A percentile compares a stretch with the other conserved stretches of the same genome.
phyloP scores from a whole-genome alignment of 2,888 invertebrate genomes.

The Eledona agricola region DNA sequence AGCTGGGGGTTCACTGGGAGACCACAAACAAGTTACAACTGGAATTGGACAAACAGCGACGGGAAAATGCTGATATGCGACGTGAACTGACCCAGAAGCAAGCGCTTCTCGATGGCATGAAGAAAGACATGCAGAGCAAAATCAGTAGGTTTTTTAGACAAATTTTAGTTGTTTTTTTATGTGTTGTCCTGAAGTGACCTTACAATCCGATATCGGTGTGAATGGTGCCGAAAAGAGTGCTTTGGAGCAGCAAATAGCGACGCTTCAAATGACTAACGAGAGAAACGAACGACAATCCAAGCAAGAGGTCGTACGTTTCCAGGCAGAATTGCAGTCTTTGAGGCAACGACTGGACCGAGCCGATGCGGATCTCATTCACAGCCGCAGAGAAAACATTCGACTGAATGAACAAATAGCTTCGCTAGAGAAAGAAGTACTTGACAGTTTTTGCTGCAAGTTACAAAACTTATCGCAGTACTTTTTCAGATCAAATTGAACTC shows the following conservation, averaged over 20 bases:
- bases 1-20: constrained; percentile 83
- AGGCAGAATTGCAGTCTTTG: constrained; percentile 79
- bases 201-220: constrained; percentile 81
- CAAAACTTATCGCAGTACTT: background rate
- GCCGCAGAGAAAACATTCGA: constrained; percentile 80
- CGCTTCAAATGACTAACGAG: constrained; percentile 71
- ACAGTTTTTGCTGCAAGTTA: background rate
- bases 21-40: constrained; percentile 78
- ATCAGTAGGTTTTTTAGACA: constrained; percentile 64
- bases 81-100: constrained; percentile 81
- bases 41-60: constrained; percentile 80
- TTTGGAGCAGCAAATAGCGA: constrained; percentile 80
- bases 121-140: constrained; percentile 81
- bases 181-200: too few relatives aligned
- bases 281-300: constrained; percentile 78
- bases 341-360: constrained; percentile 81
- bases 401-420: constrained; percentile 80
- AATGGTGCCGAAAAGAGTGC: constrained; percentile 81
- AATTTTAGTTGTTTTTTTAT: constrained; percentile 45
- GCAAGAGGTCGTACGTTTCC: constrained; percentile 78
- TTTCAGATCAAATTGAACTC: constrained; percentile 57
- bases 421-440: constrained; percentile 81
- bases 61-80: constrained; percentile 78
- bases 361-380: constrained; percentile 82
- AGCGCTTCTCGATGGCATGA: constrained; percentile 78